Evolutionary conservation across 1,140 invertebrate species (phyloP).

Genomic region (Stegodyphus mimosarum): DNA sequence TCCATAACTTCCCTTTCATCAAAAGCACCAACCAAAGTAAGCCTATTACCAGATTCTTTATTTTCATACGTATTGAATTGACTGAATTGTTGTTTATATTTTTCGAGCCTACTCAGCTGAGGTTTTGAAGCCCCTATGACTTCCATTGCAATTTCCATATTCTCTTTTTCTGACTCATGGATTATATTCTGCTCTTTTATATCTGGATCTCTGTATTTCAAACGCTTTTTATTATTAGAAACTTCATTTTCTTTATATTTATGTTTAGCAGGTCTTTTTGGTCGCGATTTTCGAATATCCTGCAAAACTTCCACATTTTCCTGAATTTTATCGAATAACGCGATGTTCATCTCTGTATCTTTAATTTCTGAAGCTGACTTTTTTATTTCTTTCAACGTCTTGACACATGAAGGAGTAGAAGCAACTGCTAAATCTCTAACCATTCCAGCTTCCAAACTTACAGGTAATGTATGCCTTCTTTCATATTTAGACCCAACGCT

Average conservation of each 20-base stretch:
- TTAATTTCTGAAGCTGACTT: background rate
- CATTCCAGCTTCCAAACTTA: conserved; percentile 7
- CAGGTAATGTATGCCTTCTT: conserved; percentile 41
- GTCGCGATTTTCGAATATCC: conserved; percentile 35
- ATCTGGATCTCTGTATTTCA: background rate
- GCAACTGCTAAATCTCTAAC: conserved; percentile 13
- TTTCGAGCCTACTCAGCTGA: conserved; percentile 27
- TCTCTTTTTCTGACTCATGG: background rate
- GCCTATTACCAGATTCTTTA: conserved; percentile 34
- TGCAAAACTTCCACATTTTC: conserved; percentile 33
- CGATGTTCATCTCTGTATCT: background rate
- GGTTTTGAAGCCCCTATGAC: background rate
- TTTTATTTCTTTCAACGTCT: conserved; percentile 42
- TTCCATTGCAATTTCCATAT: background rate
- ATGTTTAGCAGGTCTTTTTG: conserved; percentile 32
- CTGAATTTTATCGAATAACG: conserved; percentile 16
- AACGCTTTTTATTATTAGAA: background rate
- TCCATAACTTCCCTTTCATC: conserved; percentile 42
- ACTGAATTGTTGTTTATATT: conserved; percentile 32
- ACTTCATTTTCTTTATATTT: background rate
- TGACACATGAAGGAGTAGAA: background rate
- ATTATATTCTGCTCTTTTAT: background rate
- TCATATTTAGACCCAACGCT: background rate
- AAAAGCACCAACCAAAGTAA: conserved; percentile 34
- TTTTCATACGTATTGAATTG: conserved; percentile 17